These are phyloP conservation scores for Ormyrus nitidulus DNA, from an alignment of 2,888 invertebrate genomes.

Conservation along the genomic window DNA sequence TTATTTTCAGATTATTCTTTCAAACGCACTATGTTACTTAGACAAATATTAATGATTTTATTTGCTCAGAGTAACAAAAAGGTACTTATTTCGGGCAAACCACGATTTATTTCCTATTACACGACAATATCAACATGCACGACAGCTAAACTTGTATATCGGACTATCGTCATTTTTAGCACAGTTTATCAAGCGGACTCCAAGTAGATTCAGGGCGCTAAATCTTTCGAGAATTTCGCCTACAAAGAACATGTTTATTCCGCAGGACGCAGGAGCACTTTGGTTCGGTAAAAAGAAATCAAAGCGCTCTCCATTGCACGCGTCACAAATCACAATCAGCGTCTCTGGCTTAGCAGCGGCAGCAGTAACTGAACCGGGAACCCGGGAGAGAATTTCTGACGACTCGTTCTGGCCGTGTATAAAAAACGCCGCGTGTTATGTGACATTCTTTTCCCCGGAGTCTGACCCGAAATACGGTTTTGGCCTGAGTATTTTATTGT, in stretches of 20 bases:
- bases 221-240: constrained; percentile 20
- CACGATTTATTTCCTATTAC: no score
- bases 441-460: constrained; percentile 30
- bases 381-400: constrained; percentile 16
- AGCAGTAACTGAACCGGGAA: not conserved
- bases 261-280: not conserved
- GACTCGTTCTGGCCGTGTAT: not conserved
- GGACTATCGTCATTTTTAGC: no score
- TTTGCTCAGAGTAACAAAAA: no score
- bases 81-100: no score
- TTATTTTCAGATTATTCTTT: no score
- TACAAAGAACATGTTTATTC: constrained; percentile 28
- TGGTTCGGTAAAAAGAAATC: constrained; percentile 32
- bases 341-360: constrained; percentile 17
- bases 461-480: constrained; percentile 15
- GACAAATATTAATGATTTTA: no score
- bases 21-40: no score
- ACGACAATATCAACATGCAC: no score
- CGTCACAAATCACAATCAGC: constrained; percentile 54
- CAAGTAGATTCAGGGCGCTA: not conserved
- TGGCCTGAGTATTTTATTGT: not conserved
- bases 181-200: not conserved
- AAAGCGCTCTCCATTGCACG: constrained; percentile 35
- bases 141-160: no score
- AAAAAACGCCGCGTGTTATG: constrained; percentile 34